Evolutionary conservation across 2,888 invertebrate genomes (phyloP).

Genomic region (Drosophila antonietae): DNA sequence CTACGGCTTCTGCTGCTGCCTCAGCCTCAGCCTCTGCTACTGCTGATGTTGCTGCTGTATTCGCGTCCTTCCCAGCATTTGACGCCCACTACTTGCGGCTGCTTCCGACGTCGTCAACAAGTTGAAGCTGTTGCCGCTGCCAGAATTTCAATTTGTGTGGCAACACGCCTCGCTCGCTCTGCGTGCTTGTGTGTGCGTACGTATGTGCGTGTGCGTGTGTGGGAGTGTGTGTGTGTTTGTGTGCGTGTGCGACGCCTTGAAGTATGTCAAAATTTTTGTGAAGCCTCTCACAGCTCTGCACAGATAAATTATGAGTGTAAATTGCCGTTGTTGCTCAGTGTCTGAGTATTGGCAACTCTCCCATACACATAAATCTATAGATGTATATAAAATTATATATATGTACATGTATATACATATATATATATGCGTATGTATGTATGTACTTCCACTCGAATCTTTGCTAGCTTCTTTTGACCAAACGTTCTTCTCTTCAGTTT

Average conservation of each 20-base stretch:
- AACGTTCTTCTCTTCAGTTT: neutral
- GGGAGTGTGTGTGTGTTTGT: constrained; percentile 28
- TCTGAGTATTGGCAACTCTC: constrained; percentile 48
- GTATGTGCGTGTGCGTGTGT: constrained; percentile 30
- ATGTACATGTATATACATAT: neutral
- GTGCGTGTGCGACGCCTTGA: constrained; percentile 52
- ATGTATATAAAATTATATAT: constrained; percentile 1
- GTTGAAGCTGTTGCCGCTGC: constrained; percentile 75
- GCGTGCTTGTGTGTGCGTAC: constrained; percentile 26
- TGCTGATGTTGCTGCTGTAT: constrained; percentile 19
- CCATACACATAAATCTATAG: constrained; percentile 13
- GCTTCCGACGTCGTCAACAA: constrained; percentile 74
- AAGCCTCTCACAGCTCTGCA: constrained; percentile 34
- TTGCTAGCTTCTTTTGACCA: constrained; percentile 2
- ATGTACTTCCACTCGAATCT: constrained; percentile 8
- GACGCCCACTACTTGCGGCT: constrained; percentile 68
- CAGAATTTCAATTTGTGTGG: constrained; percentile 55
- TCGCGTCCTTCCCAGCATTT: constrained; percentile 47
- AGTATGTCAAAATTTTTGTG: constrained; percentile 67
- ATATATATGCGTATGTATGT: neutral
- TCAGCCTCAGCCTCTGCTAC: constrained; percentile 15
- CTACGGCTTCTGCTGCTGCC: constrained; percentile 15
- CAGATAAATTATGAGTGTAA: constrained; percentile 73
- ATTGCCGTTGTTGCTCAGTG: constrained; percentile 56
- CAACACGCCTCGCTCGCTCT: constrained; percentile 18